These are phyloP conservation scores for Serripes groenlandicus DNA, from an alignment of 2,888 invertebrate genomes.

Conservation along the genomic window DNA sequence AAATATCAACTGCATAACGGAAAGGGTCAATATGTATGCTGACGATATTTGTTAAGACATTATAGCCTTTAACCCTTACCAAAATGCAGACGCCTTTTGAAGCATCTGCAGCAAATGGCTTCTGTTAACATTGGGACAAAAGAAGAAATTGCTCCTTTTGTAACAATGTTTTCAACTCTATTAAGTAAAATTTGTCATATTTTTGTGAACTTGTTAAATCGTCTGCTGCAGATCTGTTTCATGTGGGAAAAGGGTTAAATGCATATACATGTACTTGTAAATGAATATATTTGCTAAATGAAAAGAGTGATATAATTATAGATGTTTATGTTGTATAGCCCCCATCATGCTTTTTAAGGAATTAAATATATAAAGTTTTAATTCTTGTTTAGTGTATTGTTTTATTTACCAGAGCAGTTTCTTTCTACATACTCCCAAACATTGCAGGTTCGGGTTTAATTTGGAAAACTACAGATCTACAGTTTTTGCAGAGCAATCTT, in stretches of 20 bases:
- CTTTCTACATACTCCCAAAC: too few relatives aligned
- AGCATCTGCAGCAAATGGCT: too few relatives aligned
- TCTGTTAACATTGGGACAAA: too few relatives aligned
- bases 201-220: not conserved
- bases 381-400: not conserved
- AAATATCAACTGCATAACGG: too few relatives aligned
- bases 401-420: not conserved
- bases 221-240: not conserved
- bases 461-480: too few relatives aligned
- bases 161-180: not conserved
- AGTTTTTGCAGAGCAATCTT: too few relatives aligned
- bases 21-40: too few relatives aligned
- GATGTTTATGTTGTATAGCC: conserved; percentile 22
- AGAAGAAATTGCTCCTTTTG: too few relatives aligned
- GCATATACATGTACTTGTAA: not conserved
- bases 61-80: too few relatives aligned
- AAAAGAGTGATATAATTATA: conserved; percentile 4
- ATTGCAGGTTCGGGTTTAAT: too few relatives aligned
- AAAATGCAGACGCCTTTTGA: too few relatives aligned
- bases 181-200: not conserved
- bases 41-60: too few relatives aligned
- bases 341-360: conserved; percentile 27
- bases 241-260: not conserved
- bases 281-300: not conserved
- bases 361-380: conserved; percentile 13